Conservation (phyloP, 2,888 invertebrate species). For the Noctua janthina region DNA sequence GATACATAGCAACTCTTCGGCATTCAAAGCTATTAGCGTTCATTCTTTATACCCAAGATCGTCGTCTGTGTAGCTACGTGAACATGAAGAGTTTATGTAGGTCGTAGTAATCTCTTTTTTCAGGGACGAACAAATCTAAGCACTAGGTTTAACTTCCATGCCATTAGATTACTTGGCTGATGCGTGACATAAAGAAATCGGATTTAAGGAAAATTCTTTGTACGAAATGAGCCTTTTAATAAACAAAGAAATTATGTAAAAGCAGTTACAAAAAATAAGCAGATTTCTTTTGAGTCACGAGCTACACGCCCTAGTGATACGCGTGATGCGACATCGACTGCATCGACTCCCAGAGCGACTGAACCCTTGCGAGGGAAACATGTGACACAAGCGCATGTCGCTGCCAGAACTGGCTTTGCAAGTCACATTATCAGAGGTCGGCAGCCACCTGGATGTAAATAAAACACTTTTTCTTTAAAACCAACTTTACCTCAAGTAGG, state of each 20-base stretch:
- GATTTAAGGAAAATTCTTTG: not conserved
- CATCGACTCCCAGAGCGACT: not conserved
- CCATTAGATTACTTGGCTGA: slow-evolving; percentile 26
- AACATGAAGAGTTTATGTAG: not conserved
- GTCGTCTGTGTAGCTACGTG: not conserved
- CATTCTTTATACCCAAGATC: not conserved
- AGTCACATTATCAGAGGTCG: not conserved
- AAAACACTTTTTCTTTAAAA: slow-evolving; percentile 58
- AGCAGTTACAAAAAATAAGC: not conserved
- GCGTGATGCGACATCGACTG: not conserved
- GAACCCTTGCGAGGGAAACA: not conserved
- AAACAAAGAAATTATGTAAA: not conserved
- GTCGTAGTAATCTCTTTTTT: slow-evolving; percentile 4
- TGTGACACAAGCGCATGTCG: no score
- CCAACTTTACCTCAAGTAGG: slow-evolving; percentile 53
- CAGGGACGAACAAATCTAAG: slow-evolving; percentile 20
- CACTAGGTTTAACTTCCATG: slow-evolving; percentile 24
- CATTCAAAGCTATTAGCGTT: not conserved
- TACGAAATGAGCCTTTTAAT: not conserved
- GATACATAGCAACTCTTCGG: not conserved
- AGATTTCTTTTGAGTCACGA: not conserved
- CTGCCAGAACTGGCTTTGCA: not conserved
- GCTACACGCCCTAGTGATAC: not conserved
- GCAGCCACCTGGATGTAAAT: not conserved
- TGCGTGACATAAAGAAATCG: slow-evolving; percentile 10